Evolutionary conservation across 2,888 invertebrate species (phyloP), one percentile per base, ranked within the genome.

Genomic region (Ctenicera cuprea): DNA sequence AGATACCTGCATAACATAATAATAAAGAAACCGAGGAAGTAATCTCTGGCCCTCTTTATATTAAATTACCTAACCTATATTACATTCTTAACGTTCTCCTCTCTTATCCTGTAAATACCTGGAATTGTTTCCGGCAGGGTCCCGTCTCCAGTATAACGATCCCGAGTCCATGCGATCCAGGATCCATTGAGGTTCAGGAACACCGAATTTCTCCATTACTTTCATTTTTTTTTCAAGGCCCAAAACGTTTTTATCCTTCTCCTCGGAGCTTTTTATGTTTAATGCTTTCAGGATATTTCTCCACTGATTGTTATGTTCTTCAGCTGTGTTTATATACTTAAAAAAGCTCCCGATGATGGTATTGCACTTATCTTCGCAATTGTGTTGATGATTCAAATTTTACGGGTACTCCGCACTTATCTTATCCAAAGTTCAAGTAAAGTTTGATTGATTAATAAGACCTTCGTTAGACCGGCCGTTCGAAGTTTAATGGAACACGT

Each of bases 121-220:
- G 70, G 81, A 81, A 73, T 82, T 83, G 76, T 84, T 82, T 70
- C 80, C 82, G 30, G 80, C 77, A 30, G 81, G 79, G 71, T 86
- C 84, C 37, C 87, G 82, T 73, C 87, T 82, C 88, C 88, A 87
- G 74, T 84, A 86, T 41, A 86, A 79, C 22, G 83, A 84, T 22
- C 87, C 87, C 5, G 85, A 83, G 73, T 83, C 85, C 45, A 82
- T 84, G 57, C 84, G 83, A 76, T 87, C 87, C 80, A 88, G 78
- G 76, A 87, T 86, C 88, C 88, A 88, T 76, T 86, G 83, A 3
- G 87, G 87, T 79, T 87, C 87, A 48, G 81, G 82, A 59, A 83
- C 81, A 26, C 79, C 78, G 63, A 82, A 77, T 63, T 81, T 79
- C 73, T 83, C 83, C 76, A 83, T 82, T 68, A 82, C 79, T 74